These are phyloP conservation scores for Abrostola triplasia DNA, from an alignment of 2,888 invertebrate genomes.

Conservation along the genomic window DNA sequence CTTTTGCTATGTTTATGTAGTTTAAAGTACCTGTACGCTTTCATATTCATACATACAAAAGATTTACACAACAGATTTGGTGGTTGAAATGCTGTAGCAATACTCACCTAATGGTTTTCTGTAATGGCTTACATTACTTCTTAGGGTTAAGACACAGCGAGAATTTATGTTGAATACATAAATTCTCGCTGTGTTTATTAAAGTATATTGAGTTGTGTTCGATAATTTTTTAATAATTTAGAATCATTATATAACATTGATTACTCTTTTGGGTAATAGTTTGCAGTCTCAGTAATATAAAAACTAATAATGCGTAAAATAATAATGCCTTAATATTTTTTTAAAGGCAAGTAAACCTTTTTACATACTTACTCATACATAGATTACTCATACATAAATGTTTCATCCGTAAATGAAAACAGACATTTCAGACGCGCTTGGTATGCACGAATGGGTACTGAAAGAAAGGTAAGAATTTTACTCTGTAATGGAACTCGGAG, in stretches of 20 bases:
- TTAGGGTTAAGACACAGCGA: not conserved
- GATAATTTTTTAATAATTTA: too few relatives aligned
- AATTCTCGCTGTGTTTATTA: too few relatives aligned
- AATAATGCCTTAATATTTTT: not conserved
- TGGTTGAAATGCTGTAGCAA: not conserved
- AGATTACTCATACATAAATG: constrained; percentile 1
- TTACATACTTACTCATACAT: constrained; percentile 2
- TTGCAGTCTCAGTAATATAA: too few relatives aligned
- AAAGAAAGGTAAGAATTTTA: constrained; percentile 4
- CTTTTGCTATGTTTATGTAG: not conserved
- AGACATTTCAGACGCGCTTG: not conserved
- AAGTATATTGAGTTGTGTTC: too few relatives aligned
- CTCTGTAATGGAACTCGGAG: not conserved
- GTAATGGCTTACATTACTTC: not conserved
- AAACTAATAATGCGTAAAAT: not conserved
- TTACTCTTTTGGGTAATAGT: too few relatives aligned
- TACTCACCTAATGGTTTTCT: not conserved
- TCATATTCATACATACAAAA: not conserved
- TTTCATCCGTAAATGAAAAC: constrained; percentile 1
- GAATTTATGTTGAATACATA: too few relatives aligned
- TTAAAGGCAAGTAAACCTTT: not conserved
- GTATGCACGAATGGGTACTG: not conserved
- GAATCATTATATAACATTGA: too few relatives aligned
- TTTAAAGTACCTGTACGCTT: not conserved
- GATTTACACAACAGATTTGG: not conserved